phyloP scores from a whole-genome alignment of 1,140 invertebrate species.

The Aethina tumida region DNA sequence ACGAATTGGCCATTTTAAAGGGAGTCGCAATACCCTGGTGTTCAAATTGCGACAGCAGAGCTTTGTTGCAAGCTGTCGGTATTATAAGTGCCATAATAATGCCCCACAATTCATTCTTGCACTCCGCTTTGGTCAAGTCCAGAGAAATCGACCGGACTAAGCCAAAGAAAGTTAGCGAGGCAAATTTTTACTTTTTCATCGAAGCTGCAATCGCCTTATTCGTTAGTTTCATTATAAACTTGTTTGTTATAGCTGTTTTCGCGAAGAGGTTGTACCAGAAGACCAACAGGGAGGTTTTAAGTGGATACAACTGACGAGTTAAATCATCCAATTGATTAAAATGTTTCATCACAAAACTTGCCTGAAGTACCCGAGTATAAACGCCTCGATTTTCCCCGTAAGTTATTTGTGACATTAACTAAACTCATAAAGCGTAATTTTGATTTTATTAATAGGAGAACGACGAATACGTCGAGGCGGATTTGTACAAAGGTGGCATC shows the following conservation, averaged over 20 bases:
- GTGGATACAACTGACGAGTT: too few relatives aligned
- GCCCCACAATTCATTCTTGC: conserved; percentile 91
- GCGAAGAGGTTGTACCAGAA: conserved; percentile 70
- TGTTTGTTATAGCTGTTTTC: conserved; percentile 86
- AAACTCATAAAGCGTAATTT: too few relatives aligned
- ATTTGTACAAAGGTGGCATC: conserved; percentile 76
- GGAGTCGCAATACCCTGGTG: conserved; percentile 84
- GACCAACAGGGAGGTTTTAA: conserved; percentile 48
- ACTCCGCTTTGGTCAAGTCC: conserved; percentile 86
- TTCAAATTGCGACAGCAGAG: conserved; percentile 54
- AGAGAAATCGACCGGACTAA: conserved; percentile 69
- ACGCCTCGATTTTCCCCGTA: conserved; percentile 19
- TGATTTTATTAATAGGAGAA: conserved; percentile 35
- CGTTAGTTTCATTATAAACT: conserved; percentile 83
- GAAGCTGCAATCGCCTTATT: conserved; percentile 76
- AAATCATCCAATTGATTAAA: too few relatives aligned
- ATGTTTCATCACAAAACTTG: conserved; percentile 12
- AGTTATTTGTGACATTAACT: too few relatives aligned
- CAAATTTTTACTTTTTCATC: conserved; percentile 85
- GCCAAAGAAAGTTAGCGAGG: conserved; percentile 64
- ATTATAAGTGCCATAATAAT: conserved; percentile 84
- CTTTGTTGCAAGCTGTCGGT: conserved; percentile 74
- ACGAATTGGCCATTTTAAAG: conserved; percentile 60
- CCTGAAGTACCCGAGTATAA: conserved; percentile 16
- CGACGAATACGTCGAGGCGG: conserved; percentile 50